Base-by-base conservation (phyloP, 2,113 vertebrate species). In the Grus americana region DNA sequence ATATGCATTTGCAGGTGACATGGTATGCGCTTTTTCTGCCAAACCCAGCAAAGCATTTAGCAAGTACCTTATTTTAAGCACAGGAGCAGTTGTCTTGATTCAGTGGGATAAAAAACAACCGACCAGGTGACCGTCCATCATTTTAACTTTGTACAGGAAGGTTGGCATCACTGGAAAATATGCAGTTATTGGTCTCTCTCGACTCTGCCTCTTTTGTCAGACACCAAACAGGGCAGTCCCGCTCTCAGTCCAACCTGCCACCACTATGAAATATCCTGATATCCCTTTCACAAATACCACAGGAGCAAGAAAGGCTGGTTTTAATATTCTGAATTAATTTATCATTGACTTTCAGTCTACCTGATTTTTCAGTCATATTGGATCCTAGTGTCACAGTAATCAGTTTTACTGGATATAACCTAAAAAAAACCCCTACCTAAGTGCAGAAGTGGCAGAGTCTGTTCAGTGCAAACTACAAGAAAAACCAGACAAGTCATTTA, bases 211-310 rank as follows among this genome's bases (percentile, higher is more conserved):
- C 29, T 86, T 62, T 65, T 24, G n/a, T 68, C 26, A 57, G 62
- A 38, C 7, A 72, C 8, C 34, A 72, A 79, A 54, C 8, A 72
- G 26, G 18, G 34, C 15, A 86, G n/a, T 22, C 29, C 8, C 6
- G 3, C 14, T 82, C 14, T 38, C 1, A 1, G 55, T 23, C 17
- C 61, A 82, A 2, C 15, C 23, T 72, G 23, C 5, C 34, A 68
- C 18, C 0, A 0, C 9, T 54, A 15, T 2, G 6, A 88, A 84
- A 70, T 36, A 80, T 2, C 12, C 14, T 47, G 15, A 8, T 68
- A 73, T 0, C 15, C 14, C 38, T 74, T 81, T 76, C 65, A 74
- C 11, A 87, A 71, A 70, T 54, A 81, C 6, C 27, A 54, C 11
- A 34, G 19, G 11, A 67, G 15, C 38, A 81, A 70, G n/a, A 70